Evolutionary conservation across 2,113 vertebrate genomes (phyloP).

Genomic region (Aleadryas rufinucha): DNA sequence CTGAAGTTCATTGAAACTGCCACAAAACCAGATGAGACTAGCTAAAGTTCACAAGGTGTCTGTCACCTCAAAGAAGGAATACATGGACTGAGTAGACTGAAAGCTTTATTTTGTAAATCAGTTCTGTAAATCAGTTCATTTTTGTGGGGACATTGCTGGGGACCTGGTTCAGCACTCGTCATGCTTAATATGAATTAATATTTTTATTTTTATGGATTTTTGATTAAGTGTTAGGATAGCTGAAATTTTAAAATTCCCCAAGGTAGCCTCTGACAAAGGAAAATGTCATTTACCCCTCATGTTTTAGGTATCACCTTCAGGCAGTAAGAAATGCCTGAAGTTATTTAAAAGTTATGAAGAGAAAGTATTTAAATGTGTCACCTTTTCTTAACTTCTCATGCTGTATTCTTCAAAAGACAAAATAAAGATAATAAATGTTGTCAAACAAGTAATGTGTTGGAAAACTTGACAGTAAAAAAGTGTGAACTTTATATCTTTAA

Average conservation of each 20-base stretch:
- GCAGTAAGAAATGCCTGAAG: background rate
- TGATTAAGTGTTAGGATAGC: background rate
- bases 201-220: background rate
- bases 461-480: background rate
- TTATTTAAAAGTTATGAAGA: background rate
- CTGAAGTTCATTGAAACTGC: background rate
- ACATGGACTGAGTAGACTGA: accelerated
- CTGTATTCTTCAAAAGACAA: background rate
- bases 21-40: background rate
- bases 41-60: background rate
- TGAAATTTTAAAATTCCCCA: background rate
- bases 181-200: background rate
- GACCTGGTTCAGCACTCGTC: background rate
- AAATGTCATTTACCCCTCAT: background rate
- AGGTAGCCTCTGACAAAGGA: background rate
- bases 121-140: background rate
- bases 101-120: background rate
- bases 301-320: background rate
- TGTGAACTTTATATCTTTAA: background rate
- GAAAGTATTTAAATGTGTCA: background rate
- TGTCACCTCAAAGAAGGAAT: background rate
- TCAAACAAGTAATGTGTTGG: background rate
- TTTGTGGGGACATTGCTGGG: background rate
- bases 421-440: background rate
- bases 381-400: background rate